phyloP scores from a whole-genome alignment of 2,888 invertebrate genomes.

The Nebria brevicollis region DNA sequence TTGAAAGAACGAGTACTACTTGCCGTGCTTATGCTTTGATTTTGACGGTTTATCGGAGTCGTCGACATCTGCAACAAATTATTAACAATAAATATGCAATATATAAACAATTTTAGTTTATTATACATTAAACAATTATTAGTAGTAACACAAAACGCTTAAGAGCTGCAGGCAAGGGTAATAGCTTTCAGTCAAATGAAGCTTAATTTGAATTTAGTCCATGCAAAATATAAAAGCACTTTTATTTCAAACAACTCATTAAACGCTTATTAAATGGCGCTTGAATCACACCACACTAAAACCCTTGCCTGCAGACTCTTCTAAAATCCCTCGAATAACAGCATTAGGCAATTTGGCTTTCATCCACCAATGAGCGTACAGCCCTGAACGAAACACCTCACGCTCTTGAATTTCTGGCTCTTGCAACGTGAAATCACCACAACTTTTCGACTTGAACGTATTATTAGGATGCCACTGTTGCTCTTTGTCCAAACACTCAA shows the following conservation, averaged over 20 bases:
- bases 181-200: slow-evolving; percentile 54
- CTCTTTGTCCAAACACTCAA: slow-evolving; percentile 56
- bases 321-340: slow-evolving; percentile 64
- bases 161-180: slow-evolving; percentile 41
- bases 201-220: slow-evolving; percentile 49
- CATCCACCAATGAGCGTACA: slow-evolving; percentile 94
- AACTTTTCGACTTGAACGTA: slow-evolving; percentile 58
- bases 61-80: slow-evolving; percentile 68
- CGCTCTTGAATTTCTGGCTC: slow-evolving; percentile 61
- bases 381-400: slow-evolving; percentile 80
- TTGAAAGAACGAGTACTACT: slow-evolving; percentile 13
- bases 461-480: slow-evolving; percentile 65
- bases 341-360: slow-evolving; percentile 82
- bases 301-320: slow-evolving; percentile 65
- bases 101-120: neutral
- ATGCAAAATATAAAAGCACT: slow-evolving; percentile 49
- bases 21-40: slow-evolving; percentile 65
- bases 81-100: neutral
- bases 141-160: neutral
- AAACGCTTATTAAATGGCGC: slow-evolving; percentile 42
- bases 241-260: slow-evolving; percentile 48
- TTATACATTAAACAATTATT: neutral
- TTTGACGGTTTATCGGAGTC: slow-evolving; percentile 56
- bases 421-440: slow-evolving; percentile 49
- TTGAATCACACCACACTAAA: slow-evolving; percentile 49